Evolutionary conservation across 2,888 invertebrate genomes (phyloP), one percentile per base, ranked within the genome.

Genomic region (Belgica antarctica): DNA sequence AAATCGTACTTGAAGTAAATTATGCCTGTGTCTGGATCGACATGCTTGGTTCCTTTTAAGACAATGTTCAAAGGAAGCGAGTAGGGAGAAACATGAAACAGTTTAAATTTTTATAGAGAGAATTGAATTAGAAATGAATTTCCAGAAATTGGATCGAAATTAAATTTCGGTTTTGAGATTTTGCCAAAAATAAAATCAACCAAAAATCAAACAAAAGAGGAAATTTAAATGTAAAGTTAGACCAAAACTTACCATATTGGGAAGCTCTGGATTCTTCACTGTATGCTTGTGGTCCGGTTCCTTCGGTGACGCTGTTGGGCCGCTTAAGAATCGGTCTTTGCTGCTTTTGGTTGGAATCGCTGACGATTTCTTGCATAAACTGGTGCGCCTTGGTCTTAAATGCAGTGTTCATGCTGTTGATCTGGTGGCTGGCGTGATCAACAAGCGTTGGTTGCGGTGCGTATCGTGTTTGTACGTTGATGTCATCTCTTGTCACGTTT

Each of bases 1-100:
- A 89, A 89, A 81, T 89, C 89, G 77, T 89, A 89, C 81, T 89
- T 89, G 83, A 89, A 89, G 82, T 89, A 89, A 76, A 89, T 88
- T 72, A 89, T 81, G 74, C 89, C 89, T 62, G 88, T 88, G 75
- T 88, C 87, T 73, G 88, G 88, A 78, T 89, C 89, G 76, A 88
- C 85, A 78, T 87, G 88, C 80, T 89, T 89, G 73, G 88, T 87
- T 78, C 89, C 89, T 89, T 76, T 72, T 72, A 36, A 57, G 24
- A 28, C 31, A 28, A n/a, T n/a, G n/a, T n/a, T n/a, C 52, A 52
- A 19, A 10, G 62, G 15, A 36, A 34, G 28, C 12, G n/a, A 61
- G 10, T 19, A 41, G 12, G 46, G 47, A 19, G 22, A 34, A 7
- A 17, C 17, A 15, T 34, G 5, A 34, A 36, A 41, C 68, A 22